Evolutionary conservation across 2,113 vertebrate genomes (phyloP).

Genomic region (Bos indicus): DNA sequence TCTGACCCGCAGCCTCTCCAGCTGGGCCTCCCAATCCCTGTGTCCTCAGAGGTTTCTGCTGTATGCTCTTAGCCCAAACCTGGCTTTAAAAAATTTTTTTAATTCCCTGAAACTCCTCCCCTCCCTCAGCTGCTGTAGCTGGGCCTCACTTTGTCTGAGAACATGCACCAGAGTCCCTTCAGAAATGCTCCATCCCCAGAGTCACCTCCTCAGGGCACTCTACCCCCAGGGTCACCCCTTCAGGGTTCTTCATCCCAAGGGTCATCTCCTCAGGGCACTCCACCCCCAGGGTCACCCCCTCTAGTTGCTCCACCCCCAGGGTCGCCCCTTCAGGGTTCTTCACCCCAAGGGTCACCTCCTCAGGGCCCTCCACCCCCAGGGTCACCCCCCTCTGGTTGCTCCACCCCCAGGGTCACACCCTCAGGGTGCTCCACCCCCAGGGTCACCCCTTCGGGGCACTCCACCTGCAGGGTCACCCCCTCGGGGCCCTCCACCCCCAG

Average conservation of each 20-base stretch:
- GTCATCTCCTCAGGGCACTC: rapidly evolving
- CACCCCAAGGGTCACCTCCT: no score
- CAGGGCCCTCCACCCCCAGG: no score
- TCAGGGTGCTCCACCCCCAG: no score
- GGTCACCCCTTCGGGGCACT: no score
- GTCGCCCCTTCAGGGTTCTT: no score
- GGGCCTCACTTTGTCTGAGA: neutral
- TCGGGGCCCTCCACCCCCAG: no score
- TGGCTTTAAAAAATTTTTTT: neutral
- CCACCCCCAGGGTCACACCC: no score
- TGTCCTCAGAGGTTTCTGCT: neutral
- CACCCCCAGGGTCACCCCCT: no score
- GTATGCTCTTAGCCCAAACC: neutral
- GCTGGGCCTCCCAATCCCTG: neutral
- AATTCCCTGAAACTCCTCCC: neutral
- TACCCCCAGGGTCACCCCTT: no score
- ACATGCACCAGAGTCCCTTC: neutral
- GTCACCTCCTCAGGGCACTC: rapidly evolving
- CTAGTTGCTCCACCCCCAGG: rapidly evolving
- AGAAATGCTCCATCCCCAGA: neutral
- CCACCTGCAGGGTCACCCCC: no score
- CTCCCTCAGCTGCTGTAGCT: neutral
- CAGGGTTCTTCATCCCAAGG: no score
- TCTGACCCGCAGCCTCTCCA: neutral
- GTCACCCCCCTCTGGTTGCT: no score